These are phyloP conservation scores for Chouioia cunea DNA, from an alignment of 2,888 invertebrate genomes.

Conservation along the genomic window DNA sequence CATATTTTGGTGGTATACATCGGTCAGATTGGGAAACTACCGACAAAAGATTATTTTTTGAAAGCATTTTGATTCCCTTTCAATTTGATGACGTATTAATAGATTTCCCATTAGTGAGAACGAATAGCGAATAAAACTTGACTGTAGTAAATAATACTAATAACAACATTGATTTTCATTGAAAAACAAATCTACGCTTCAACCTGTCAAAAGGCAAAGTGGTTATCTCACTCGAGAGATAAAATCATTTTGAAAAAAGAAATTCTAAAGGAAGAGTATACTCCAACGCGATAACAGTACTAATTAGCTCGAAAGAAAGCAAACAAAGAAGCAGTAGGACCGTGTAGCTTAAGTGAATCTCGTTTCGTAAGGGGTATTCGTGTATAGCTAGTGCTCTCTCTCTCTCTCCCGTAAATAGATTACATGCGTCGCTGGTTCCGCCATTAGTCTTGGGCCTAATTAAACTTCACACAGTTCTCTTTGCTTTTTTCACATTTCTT, in stretches of 20 bases:
- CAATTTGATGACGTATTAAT: no score
- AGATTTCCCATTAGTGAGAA: no score
- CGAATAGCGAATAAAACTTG: no score
- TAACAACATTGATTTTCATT: no score
- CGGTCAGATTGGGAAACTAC: no score
- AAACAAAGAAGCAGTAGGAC: neutral
- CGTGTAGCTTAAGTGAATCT: constrained; percentile 4
- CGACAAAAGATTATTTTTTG: no score
- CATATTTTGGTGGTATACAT: no score
- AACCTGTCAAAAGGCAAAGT: no score
- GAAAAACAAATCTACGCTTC: no score
- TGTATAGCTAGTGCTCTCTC: neutral
- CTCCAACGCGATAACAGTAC: neutral
- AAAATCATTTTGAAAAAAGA: neutral
- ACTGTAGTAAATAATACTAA: no score
- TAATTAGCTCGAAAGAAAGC: neutral
- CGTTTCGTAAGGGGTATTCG: neutral
- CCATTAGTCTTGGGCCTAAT: constrained; percentile 39
- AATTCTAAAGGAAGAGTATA: neutral
- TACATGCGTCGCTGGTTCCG: constrained; percentile 22
- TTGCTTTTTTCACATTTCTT: neutral
- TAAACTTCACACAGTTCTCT: constrained; percentile 27
- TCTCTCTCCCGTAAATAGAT: constrained; percentile 33
- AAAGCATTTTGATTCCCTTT: no score
- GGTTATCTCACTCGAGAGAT: no score